A percentile compares a stretch with the other conserved stretches of the same genome.
Evolutionary conservation across 1,140 invertebrate genomes (phyloP).

Genomic region (Conus betulinus): DNA sequence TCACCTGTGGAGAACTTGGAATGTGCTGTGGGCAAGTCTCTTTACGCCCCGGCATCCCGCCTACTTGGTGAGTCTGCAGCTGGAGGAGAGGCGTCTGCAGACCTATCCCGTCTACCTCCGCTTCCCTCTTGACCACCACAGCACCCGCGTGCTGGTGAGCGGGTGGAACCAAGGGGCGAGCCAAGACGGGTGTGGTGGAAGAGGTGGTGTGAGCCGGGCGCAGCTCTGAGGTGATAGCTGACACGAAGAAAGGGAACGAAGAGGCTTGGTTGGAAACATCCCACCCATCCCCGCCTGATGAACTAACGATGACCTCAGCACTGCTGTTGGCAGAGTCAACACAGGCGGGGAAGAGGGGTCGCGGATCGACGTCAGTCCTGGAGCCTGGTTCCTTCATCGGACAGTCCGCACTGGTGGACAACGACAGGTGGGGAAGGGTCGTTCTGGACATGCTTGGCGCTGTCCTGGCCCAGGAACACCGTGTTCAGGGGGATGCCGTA

Average conservation of each 20-base stretch:
- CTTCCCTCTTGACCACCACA: background rate
- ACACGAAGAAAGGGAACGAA: slow-evolving; percentile 25
- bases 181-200: background rate
- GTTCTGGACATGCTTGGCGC: background rate
- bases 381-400: background rate
- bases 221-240: slow-evolving; percentile 12
- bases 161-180: background rate
- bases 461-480: slow-evolving; percentile 15
- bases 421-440: background rate
- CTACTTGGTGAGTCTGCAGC: background rate
- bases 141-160: background rate
- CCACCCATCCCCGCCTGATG: background rate
- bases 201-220: background rate
- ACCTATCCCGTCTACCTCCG: background rate
- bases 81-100: background rate
- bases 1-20: background rate
- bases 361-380: background rate
- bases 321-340: slow-evolving; percentile 26
- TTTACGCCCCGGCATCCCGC: background rate
- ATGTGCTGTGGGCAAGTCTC: background rate
- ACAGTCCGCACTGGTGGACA: background rate
- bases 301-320: background rate
- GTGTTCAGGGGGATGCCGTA: slow-evolving; percentile 84
- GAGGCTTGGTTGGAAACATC: background rate
- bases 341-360: slow-evolving; percentile 36